Percentiles rank a stretch among this genome's conserved stretches.
These are phyloP conservation scores for Hydropsyche tenuis DNA, from an alignment of 1,140 invertebrate species.

Conservation along the genomic window DNA sequence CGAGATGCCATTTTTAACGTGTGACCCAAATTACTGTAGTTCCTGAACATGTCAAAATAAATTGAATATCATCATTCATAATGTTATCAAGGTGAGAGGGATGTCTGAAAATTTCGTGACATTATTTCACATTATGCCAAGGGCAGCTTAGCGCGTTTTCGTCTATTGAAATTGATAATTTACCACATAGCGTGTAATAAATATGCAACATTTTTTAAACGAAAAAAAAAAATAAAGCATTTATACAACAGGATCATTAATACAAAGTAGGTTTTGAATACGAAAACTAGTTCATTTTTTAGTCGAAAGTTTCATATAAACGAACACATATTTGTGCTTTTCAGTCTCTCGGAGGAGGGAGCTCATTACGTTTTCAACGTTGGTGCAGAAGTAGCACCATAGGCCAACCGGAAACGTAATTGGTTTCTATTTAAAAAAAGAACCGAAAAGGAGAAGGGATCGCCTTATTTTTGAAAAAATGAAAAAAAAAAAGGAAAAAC, in stretches of 20 bases:
- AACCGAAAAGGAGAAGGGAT: conserved; percentile 9
- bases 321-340: too few relatives aligned
- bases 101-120: conserved; percentile 2
- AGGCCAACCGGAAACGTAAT: conserved; percentile 34
- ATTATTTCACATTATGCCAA: not conserved
- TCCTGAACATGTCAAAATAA: conserved; percentile 22
- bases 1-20: conserved; percentile 24
- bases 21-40: conserved; percentile 21
- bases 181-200: too few relatives aligned
- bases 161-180: too few relatives aligned
- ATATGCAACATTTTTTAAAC: too few relatives aligned
- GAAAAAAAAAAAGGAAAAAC: not conserved
- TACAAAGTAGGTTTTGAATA: too few relatives aligned
- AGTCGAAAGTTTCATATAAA: too few relatives aligned
- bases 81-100: conserved; percentile 3
- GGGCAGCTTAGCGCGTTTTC: not conserved
- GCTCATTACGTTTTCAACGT: conserved; percentile 32
- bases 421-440: conserved; percentile 33
- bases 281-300: too few relatives aligned
- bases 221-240: too few relatives aligned
- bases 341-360: not conserved
- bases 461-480: conserved; percentile 13
- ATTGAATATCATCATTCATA: conserved; percentile 27
- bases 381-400: conserved; percentile 3
- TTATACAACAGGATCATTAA: too few relatives aligned